Evolutionary conservation across 2,888 invertebrate species (phyloP).

Genomic region (Mimachlamys varia): DNA sequence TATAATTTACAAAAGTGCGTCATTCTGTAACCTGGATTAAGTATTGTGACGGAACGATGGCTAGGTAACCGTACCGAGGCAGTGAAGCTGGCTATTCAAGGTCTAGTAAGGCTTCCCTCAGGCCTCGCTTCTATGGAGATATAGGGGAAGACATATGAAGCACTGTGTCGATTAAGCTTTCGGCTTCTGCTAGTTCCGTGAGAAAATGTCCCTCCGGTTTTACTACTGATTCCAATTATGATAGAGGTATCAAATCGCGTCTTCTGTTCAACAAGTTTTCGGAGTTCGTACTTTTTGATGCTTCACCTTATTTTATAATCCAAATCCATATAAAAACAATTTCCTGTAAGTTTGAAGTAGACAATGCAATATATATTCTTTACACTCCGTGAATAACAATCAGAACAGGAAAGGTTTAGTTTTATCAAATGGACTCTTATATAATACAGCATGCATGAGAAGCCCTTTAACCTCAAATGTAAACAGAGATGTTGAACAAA

Average conservation of each 20-base stretch:
- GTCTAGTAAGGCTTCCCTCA: background rate
- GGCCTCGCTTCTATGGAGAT: background rate
- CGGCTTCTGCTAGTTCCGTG: background rate
- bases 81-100: background rate
- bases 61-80: background rate
- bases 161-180: constrained; percentile 3
- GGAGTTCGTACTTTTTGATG: background rate
- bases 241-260: background rate
- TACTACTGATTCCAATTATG: background rate
- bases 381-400: too few species aligned
- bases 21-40: background rate
- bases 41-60: background rate
- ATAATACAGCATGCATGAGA: too few species aligned
- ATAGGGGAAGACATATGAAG: background rate
- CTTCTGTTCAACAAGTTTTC: background rate
- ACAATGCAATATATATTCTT: background rate
- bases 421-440: too few species aligned
- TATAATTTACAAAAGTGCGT: background rate
- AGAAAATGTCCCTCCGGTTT: background rate
- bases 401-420: too few species aligned
- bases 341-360: background rate
- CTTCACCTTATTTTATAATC: background rate
- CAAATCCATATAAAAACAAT: background rate
- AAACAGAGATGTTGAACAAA: too few species aligned
- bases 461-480: too few species aligned